Base-by-base conservation (phyloP, 2,888 invertebrate species). In the Acanthacorydalis orientalis region DNA sequence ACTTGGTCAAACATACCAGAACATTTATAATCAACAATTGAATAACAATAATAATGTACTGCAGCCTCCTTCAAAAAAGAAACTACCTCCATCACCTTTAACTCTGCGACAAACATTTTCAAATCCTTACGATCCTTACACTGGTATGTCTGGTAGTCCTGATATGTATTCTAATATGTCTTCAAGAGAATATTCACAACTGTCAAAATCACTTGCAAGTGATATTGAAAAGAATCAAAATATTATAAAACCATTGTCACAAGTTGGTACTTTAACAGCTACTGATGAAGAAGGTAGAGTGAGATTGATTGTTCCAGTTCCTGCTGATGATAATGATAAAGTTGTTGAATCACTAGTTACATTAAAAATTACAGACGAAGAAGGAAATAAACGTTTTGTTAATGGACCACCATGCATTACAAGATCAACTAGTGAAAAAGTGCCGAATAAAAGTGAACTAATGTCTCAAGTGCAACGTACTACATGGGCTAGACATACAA, bases 401-500 rank as follows among this genome's bases (percentile, higher is more conserved):
- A 77, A 77, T 33, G 75, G 77, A 16, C 73, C 77, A 2, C 72
- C 77, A 6, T 74, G 76, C 41, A 83, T 84, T 53, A 80, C 80
- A 1, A 72, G 89, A 54, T 81, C 84, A 43, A 87, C 87, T 32
- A 88, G 88, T 65, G 89, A 88, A 59, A 84, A 85, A 63, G 81
- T 88, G 50, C 86, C 88, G 6, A 83, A 87, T 60, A 76, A 86
- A 47, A 88, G 83, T 64, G 87, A 88, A 61, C 73, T 87, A 61
- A 85, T 88, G 84, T 78, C 79, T 23, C 83, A 87, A 56, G 77
- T 89, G 54, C 80, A 81, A 59, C 72, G 88, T 53, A 80, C 83
- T 7, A 78, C 81, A 52, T 89, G 88, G 88, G 86, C 87, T 15
- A 72, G 89, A 55, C 89, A 89, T 61, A 90, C 89, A 31, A 89